Base-by-base conservation (phyloP, 2,888 invertebrate genomes). In the Drosophila infuscata region DNA sequence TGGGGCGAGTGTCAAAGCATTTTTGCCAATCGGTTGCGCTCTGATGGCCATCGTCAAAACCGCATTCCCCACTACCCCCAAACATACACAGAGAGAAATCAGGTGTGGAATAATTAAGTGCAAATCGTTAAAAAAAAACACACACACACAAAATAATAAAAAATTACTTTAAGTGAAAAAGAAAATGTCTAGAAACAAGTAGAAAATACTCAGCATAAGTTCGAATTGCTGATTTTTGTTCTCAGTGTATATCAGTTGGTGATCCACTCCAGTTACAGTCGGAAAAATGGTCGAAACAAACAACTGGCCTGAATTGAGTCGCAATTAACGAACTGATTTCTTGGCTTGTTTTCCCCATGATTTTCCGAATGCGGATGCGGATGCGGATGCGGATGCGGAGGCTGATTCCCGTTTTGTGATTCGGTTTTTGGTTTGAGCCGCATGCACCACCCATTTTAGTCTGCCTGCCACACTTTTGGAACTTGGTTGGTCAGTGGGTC, bases 21-120 rank as follows among this genome's bases (percentile, higher is more conserved):
- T 76, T 81, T 81, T 80, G 75, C 65, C 79, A 72, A 75, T 72
- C 75, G 78, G 66, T 68, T 72, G 78, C 67, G 65, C 38, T 64
- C 33, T 49, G 54, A 38, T 30, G 38, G 43, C 35, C 41, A 35
- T 17, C 56, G 30, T 36, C n/a, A 36, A 36, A 11, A 54, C 11
- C 43, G 20, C 43, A 5, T 11, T 11, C 20, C 11, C n/a, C 5
- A 4, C 25, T 25, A 25, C 25, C n/a, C 9, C 41, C n/a, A 9
- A 11, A n/a, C 9, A 20, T 17, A 54, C 36, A 54, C 17, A 0
- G 35, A 36, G 17, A 36, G 6, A 54, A 54, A 54, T 54, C 17
- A 7, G n/a, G 30, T n/a, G 51, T 17, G 30, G 3, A 30, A 8
- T 15, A 46, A 46, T 46, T 20, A 8, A 2, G 15, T 20, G 15